These are phyloP conservation scores for Hetaerina titia DNA, from an alignment of 2,888 invertebrate species.

Conservation along the genomic window DNA sequence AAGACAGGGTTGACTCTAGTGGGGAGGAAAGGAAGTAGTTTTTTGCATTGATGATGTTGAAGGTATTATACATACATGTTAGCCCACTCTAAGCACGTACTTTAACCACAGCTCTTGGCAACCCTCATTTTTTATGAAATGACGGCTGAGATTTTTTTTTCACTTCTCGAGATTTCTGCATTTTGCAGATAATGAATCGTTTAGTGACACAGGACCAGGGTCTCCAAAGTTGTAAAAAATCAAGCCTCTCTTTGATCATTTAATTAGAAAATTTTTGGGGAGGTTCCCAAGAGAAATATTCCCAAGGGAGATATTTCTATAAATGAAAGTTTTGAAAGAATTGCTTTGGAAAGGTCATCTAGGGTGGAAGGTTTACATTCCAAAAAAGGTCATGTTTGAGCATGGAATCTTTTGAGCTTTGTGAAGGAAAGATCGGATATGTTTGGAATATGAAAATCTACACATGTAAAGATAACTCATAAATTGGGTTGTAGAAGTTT, in stretches of 20 bases:
- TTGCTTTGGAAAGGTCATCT: constrained; percentile 42
- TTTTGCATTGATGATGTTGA: not conserved
- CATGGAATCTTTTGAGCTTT: constrained; percentile 13
- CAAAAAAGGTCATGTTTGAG: not conserved
- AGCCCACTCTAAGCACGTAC: not conserved
- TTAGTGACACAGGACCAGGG: constrained; percentile 22
- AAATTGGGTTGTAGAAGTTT: not conserved
- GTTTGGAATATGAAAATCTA: constrained; percentile 27
- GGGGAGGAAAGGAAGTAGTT: not conserved
- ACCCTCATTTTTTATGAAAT: not conserved
- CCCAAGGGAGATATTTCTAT: too few relatives aligned
- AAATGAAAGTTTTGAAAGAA: not conserved
- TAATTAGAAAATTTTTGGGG: not conserved
- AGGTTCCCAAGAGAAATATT: not conserved
- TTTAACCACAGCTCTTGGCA: constrained; percentile 37
- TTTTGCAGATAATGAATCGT: not conserved
- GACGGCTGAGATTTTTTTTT: not conserved
- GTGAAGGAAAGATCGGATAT: not conserved
- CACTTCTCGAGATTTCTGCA: constrained; percentile 13
- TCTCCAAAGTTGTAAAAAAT: not conserved
- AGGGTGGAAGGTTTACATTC: constrained; percentile 14
- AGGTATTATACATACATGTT: not conserved
- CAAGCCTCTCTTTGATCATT: constrained; percentile 5
- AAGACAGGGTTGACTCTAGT: constrained; percentile 1
- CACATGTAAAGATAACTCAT: not conserved